Base-by-base conservation (phyloP, 2,888 invertebrate genomes). In the Theretra japonica region DNA sequence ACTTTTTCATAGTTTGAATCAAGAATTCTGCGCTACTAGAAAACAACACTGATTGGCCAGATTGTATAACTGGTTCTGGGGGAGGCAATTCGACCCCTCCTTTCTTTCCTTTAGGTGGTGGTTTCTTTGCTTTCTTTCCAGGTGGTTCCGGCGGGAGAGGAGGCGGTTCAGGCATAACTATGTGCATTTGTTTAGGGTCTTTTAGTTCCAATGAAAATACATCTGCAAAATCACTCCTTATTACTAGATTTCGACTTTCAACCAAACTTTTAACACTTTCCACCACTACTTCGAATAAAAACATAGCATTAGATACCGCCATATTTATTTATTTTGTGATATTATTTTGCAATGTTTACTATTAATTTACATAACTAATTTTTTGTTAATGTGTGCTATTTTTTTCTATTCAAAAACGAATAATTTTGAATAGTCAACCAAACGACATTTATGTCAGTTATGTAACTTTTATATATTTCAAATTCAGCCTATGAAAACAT, bases 111-210 rank as follows among this genome's bases (percentile, higher is more conserved):
- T 84, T 89, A 15, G 88, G 86, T 72, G 88, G 81, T 73, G 86
- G 85, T 71, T 89, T 88, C 41, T 78, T 82, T 56, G 86, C 87
- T 76, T 88, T 89, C 74, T 92, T 93, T 2, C 89, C 89, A 0
- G 83, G 80, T 56, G 92, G 91, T 6, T 87, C 90, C 11, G 91
- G 92, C 5, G 94, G 94, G 41, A 90, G 77, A 1, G 93, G 94
- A 19, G 85, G 88, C 3, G 94, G 94, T 58, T 93, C 93, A 21
- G 94, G 94, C 75, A 93, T 93, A 0, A 89, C 86, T 73, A 94
- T 92, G 65, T 92, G 87, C 91, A 94, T 88, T 77, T 89, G 88
- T 76, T 94, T 94, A 7, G 94, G 94, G 81, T 94, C 94, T 81
- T 88, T 93, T 23, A 94, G 76, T 76, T 93, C 93, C 19, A 94